Base-by-base conservation (phyloP, 2,888 invertebrate genomes). In the Limnephilus marmoratus region DNA sequence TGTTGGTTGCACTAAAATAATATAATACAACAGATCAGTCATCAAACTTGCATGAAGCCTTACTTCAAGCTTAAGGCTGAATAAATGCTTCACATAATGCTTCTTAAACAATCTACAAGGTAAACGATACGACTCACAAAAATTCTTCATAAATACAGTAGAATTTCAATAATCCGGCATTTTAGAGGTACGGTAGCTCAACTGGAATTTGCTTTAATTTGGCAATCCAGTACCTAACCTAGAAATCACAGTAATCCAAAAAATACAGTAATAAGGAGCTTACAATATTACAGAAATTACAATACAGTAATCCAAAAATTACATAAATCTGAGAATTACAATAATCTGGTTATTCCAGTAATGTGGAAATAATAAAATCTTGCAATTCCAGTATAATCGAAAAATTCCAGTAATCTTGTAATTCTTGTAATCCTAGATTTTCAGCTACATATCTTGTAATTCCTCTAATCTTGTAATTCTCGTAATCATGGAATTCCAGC, bases 111-210 rank as follows among this genome's bases (percentile, higher is more conserved):
- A 86, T 31, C 86, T 86, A 86, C 12, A 86, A 49, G 53, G 86
- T 49, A 41, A 49, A 86, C 86, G 49, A 86, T 86, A 86, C 18
- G 83, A 83, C 49, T 86, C 49, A 86, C n/a, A 86, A 86, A 49
- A 0, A 13, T 15, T 41, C n/a, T 45, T 86, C 41, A 34, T 24
- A 83, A 24, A 24, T 37, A 24, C 18, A 37, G 18, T 37, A 37
- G 24, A 37, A 83, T 83, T 18, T 37, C 34, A 83, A 34, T 37
- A 83, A 34, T 83, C 45, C 11, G 4, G 5, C 68, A 24, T 18
- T 24, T 49, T 15, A 13, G 15, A 41, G 37, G 37, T 37, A 41
- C 41, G 41, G 41, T 12, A 41, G 9, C 31, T 82, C 82, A 49
- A 18, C 53, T 53, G 15, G 53, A 3, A 53, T 18, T 53, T 53